Evolutionary conservation across 2,797 vertebrate genomes (phyloP).

Genomic region (Acomys russatus): DNA sequence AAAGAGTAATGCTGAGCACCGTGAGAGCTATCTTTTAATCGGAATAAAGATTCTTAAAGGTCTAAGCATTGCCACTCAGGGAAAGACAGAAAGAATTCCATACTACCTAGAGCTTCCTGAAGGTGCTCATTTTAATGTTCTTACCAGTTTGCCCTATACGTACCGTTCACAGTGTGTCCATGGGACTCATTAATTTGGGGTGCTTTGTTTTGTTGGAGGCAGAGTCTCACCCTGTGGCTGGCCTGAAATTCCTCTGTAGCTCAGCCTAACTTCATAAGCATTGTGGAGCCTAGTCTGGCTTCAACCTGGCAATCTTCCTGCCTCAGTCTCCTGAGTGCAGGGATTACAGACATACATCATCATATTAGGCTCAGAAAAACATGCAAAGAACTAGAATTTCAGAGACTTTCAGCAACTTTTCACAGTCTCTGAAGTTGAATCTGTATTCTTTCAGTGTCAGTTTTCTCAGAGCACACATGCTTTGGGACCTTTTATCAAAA

Average conservation of each 20-base stretch:
- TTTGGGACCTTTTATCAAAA: background rate
- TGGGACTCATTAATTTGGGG: slow-evolving; percentile 8
- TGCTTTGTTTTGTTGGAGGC: background rate
- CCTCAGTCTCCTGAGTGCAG: background rate
- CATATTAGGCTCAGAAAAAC: background rate
- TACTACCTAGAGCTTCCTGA: slow-evolving; percentile 43
- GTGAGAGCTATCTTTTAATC: background rate
- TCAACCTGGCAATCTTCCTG: background rate
- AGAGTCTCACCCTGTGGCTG: background rate
- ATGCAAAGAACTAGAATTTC: slow-evolving; percentile 72
- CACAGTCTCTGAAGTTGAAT: slow-evolving; percentile 76
- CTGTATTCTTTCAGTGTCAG: background rate
- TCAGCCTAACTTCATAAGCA: background rate
- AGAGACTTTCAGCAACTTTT: slow-evolving; percentile 50
- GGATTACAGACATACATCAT: background rate
- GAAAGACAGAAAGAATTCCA: slow-evolving; percentile 45
- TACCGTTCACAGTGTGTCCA: slow-evolving; percentile 52
- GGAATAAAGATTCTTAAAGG: background rate
- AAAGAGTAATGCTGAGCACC: slow-evolving; percentile 54
- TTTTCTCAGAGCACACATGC: background rate
- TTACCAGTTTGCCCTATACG: slow-evolving; percentile 22
- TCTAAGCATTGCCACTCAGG: slow-evolving; percentile 57
- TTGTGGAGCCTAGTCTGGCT: background rate
- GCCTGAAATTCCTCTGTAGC: background rate
- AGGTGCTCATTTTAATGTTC: slow-evolving; percentile 21